Evolutionary conservation across 1,140 invertebrate species (phyloP), one percentile per base, ranked within the genome.

Genomic region (Lasioglossum baleicum): DNA sequence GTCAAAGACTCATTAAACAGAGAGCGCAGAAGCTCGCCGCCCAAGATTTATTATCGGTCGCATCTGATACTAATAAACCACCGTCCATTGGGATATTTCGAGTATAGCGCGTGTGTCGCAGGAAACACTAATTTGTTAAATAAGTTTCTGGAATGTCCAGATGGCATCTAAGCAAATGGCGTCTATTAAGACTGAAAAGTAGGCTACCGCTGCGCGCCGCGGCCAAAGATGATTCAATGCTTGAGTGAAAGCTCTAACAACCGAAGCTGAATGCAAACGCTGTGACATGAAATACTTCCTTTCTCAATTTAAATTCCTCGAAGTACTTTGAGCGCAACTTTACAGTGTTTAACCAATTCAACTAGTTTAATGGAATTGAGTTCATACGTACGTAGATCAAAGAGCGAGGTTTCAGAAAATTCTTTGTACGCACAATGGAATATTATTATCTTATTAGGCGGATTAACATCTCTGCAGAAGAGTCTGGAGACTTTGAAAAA

Each of bases 161-260:
- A 35, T 67, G 42, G 15, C 26, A 77, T 68, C 64, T 74, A 65
- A 66, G 51, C 70, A 66, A 83, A 58, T 79, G 51, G 31, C 10
- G 51, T 69, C 51, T 71, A 78, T 73, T 79, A 80, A 79, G 51
- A 66, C 60, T 70, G 53, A 81, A 81, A 70, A 83, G 64, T 72
- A 78, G 74, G 66, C 68, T 79, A 76, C 75, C 44, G 44, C 35
- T 5, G 35, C 5, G 11, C 67, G 22, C 72, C 60, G 58, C 70
- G 65, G 26, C 63, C 48, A 53, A 64, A 67, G 81, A 83, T 79
- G 81, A 83, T 40, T 70, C 64, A 17, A 51, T 68, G 15, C 60
- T 79, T 17, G 56, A 83, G 82, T 74, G 82, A 83, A 83, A 83
- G 82, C 75, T 35, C 22, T 58, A 40, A 69, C 81, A 70, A 53